Conservation (phyloP, 2,888 invertebrate species). For the Perizoma flavofasciatum region DNA sequence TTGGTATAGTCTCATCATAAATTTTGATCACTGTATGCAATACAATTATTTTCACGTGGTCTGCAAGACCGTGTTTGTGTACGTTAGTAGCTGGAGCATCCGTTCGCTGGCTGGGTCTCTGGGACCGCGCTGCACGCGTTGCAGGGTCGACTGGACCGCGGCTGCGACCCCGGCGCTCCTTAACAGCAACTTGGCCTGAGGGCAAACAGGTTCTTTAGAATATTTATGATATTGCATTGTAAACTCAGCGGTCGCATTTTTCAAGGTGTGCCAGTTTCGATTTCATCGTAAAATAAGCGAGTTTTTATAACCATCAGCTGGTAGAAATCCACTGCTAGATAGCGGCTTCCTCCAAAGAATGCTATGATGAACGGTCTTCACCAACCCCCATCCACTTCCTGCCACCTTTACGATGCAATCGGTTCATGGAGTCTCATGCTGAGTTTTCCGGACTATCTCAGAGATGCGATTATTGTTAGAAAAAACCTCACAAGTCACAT, state of each 20-base stretch:
- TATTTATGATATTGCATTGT: slow-evolving; percentile 22
- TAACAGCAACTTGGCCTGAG: slow-evolving; percentile 70
- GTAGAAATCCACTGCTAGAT: too few relatives aligned
- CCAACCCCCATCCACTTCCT: too few relatives aligned
- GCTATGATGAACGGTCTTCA: too few relatives aligned
- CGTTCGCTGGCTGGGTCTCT: slow-evolving; percentile 49
- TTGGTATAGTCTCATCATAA: too few relatives aligned
- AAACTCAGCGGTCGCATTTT: slow-evolving; percentile 13
- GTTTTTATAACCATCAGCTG: background rate
- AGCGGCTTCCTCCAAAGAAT: too few relatives aligned
- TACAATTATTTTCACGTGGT: slow-evolving; percentile 27
- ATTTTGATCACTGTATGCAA: background rate
- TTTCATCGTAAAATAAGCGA: slow-evolving; percentile 7
- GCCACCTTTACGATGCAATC: too few relatives aligned
- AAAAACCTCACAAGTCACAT: too few relatives aligned
- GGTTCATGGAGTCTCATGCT: too few relatives aligned
- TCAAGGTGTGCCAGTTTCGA: slow-evolving; percentile 15
- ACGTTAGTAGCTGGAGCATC: slow-evolving; percentile 67
- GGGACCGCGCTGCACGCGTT: slow-evolving; percentile 50
- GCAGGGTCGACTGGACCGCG: slow-evolving; percentile 61
- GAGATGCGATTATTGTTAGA: too few relatives aligned
- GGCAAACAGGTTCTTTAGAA: slow-evolving; percentile 25
- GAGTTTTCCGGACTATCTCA: too few relatives aligned
- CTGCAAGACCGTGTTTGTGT: slow-evolving; percentile 68
- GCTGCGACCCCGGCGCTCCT: slow-evolving; percentile 67